Conservation (phyloP, 2,888 invertebrate genomes). For the Cybosia mesomella region DNA sequence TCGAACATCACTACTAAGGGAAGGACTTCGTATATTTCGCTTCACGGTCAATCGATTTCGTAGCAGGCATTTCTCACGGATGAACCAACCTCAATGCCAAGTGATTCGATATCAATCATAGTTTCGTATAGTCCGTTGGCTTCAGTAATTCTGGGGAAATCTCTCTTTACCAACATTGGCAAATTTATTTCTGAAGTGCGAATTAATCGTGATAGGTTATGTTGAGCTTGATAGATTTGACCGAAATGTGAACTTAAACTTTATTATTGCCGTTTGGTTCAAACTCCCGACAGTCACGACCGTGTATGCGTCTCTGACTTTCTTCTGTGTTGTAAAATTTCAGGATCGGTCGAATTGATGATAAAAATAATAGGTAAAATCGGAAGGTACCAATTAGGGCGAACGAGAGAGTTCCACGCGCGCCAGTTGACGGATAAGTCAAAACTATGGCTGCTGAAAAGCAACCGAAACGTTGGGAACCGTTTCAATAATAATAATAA, state of each 20-base stretch:
- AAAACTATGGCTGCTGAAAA: neutral
- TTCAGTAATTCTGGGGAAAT: neutral
- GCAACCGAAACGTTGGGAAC: no score
- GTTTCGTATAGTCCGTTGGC: slow-evolving; percentile 1
- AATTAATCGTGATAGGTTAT: neutral
- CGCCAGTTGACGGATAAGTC: no score
- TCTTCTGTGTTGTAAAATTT: neutral
- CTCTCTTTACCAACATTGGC: neutral
- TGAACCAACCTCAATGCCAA: slow-evolving; percentile 3
- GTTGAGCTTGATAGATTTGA: neutral
- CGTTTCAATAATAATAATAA: no score
- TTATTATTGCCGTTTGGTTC: neutral
- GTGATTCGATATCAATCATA: slow-evolving; percentile 10
- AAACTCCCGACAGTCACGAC: neutral
- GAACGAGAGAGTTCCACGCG: no score
- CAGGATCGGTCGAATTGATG: no score
- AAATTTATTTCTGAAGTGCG: neutral
- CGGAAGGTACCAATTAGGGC: no score
- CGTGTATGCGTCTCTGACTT: neutral
- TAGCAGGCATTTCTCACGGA: slow-evolving; percentile 6
- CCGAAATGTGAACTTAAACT: neutral
- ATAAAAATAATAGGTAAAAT: no score
- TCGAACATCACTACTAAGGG: slow-evolving; percentile 9
- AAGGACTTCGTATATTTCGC: slow-evolving; percentile 15
- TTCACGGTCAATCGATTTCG: slow-evolving; percentile 19